Conservation (phyloP, 2,113 vertebrate species). For the Caretta caretta region DNA sequence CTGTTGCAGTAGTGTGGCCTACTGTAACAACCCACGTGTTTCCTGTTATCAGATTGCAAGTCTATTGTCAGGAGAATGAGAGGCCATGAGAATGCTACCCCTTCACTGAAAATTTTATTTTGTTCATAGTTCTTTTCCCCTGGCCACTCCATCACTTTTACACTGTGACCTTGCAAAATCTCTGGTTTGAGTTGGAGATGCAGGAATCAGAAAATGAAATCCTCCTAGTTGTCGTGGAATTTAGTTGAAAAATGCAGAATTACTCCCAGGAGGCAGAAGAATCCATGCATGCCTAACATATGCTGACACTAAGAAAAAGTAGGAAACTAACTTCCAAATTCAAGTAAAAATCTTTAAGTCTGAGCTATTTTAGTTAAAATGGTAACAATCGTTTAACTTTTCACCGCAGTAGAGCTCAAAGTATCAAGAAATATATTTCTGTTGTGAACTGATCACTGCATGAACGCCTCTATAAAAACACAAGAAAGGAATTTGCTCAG, state of each 20-base stretch:
- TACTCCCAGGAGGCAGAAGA: background rate
- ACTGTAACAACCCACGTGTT: background rate
- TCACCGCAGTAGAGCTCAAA: background rate
- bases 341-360: background rate
- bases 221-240: background rate
- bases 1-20: background rate
- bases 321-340: constrained; percentile 7
- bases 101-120: constrained; percentile 1
- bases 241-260: background rate
- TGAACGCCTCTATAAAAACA: background rate
- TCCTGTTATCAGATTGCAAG: background rate
- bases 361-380: constrained; percentile 37
- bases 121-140: background rate
- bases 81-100: accelerated
- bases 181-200: background rate
- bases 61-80: background rate
- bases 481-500: background rate
- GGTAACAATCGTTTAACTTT: constrained; percentile 25
- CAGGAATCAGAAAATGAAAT: background rate
- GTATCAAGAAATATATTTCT: constrained; percentile 37
- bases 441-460: background rate
- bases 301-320: accelerated
- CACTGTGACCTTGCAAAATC: background rate
- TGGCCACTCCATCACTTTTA: background rate
- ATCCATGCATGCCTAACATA: background rate